phyloP scores from a whole-genome alignment of 2,888 invertebrate species.

The Cerceris rybyensis region DNA sequence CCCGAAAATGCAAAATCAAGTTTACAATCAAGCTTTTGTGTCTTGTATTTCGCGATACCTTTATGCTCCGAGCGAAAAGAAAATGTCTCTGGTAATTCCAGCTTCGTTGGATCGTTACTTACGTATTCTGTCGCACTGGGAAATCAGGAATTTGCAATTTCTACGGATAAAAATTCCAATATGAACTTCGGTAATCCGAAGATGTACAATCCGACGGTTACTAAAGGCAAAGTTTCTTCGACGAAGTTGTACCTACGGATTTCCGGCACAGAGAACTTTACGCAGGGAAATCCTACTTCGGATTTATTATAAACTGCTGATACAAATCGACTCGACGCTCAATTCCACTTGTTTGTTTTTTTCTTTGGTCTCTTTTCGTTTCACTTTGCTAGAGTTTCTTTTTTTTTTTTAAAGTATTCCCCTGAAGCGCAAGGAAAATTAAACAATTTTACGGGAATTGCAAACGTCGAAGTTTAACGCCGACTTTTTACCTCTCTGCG shows the following conservation, averaged over 20 bases:
- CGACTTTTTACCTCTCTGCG: too few species aligned
- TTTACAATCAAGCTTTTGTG: neutral
- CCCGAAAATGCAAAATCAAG: conserved; percentile 4
- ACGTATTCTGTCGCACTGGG: neutral
- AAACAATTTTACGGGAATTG: too few species aligned
- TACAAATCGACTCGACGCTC: conserved; percentile 27
- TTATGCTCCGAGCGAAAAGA: neutral
- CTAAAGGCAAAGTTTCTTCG: conserved; percentile 26
- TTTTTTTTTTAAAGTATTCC: too few species aligned
- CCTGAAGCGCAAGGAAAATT: too few species aligned
- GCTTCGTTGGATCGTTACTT: conserved; percentile 12
- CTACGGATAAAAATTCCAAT: conserved; percentile 39
- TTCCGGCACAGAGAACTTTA: conserved; percentile 25
- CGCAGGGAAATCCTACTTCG: conserved; percentile 35
- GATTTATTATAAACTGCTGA: conserved; percentile 49
- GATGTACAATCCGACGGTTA: conserved; percentile 30
- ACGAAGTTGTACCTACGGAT: conserved; percentile 37
- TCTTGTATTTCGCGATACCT: neutral
- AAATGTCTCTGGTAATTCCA: neutral
- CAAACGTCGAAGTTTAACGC: too few species aligned
- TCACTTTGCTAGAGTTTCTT: neutral
- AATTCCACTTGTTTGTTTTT: neutral
- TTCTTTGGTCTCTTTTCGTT: conserved; percentile 14
- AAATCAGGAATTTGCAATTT: conserved; percentile 43
- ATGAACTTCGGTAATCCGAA: conserved; percentile 35